A percentile compares a stretch with the other conserved stretches of the same genome.
Evolutionary conservation across 1,140 invertebrate species (phyloP).

Genomic region (Propsilocerus akamusi): DNA sequence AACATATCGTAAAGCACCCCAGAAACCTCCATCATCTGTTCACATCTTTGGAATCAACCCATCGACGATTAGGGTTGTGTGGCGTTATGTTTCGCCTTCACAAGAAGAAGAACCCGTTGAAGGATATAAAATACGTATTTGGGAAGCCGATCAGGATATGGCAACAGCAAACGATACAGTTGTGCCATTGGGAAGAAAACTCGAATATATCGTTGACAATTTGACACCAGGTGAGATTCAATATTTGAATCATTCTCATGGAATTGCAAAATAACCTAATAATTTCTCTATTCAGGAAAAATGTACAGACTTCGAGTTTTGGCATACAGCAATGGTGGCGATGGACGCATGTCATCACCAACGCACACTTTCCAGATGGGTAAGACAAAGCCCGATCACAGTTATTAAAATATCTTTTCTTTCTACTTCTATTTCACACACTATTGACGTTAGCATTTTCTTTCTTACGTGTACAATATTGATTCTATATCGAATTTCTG

Average conservation of each 20-base stretch:
- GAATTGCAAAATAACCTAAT: no score
- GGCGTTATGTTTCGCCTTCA: constrained; percentile 81
- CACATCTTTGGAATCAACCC: constrained; percentile 64
- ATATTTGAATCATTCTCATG: no score
- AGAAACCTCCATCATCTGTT: constrained; percentile 83
- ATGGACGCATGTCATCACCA: constrained; percentile 90
- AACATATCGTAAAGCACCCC: constrained; percentile 79
- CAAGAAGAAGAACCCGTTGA: constrained; percentile 80
- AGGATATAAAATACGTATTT: constrained; percentile 84
- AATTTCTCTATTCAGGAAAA: constrained; percentile 25
- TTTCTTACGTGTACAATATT: not conserved
- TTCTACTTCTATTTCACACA: not conserved
- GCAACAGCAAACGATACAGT: constrained; percentile 75
- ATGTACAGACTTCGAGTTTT: constrained; percentile 77
- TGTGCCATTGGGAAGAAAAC: constrained; percentile 48
- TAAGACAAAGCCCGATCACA: constrained; percentile 13
- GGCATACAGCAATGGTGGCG: constrained; percentile 83
- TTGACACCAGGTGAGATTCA: constrained; percentile 44
- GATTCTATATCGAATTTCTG: not conserved
- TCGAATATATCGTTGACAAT: constrained; percentile 58
- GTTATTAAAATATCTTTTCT: not conserved
- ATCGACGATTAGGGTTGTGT: constrained; percentile 69
- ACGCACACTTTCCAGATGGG: constrained; percentile 75
- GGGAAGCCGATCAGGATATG: constrained; percentile 86
- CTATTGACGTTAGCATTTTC: not conserved